These are phyloP conservation scores for Tetrao urogallus DNA, from an alignment of 2,113 vertebrate species.

Conservation along the genomic window DNA sequence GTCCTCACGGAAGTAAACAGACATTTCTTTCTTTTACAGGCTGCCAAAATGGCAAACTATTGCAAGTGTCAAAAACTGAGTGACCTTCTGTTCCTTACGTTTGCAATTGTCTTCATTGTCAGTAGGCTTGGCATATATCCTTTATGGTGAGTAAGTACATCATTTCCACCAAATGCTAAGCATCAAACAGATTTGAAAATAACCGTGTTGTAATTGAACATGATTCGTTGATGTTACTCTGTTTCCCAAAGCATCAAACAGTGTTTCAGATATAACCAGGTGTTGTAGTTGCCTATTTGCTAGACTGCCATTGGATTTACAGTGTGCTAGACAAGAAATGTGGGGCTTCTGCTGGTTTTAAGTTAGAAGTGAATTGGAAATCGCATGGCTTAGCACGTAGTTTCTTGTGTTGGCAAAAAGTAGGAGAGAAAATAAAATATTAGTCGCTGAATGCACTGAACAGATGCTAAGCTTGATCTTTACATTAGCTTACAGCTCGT, in stretches of 20 bases:
- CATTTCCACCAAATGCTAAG: slow-evolving; percentile 3
- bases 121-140: slow-evolving; percentile 93
- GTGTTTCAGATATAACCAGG: neutral
- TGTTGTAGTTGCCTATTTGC: neutral
- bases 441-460: neutral
- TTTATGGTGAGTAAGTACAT: slow-evolving; percentile 88
- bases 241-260: neutral
- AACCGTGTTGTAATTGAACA: neutral
- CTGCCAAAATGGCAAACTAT: slow-evolving; percentile 99
- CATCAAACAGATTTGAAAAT: neutral
- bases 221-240: neutral
- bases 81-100: slow-evolving; percentile 94
- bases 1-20: slow-evolving; percentile 50
- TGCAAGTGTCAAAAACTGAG: slow-evolving; percentile 97
- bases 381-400: neutral
- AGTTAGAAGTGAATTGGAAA: neutral
- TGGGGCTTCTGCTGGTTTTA: neutral
- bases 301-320: neutral
- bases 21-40: slow-evolving; percentile 82
- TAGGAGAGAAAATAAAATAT: neutral
- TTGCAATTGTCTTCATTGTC: slow-evolving; percentile 93
- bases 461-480: neutral
- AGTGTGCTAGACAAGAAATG: neutral
- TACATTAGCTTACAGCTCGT: neutral
- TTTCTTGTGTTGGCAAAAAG: neutral